phyloP scores from a whole-genome alignment of 2,113 vertebrate species.

The Macroglossus sobrinus region DNA sequence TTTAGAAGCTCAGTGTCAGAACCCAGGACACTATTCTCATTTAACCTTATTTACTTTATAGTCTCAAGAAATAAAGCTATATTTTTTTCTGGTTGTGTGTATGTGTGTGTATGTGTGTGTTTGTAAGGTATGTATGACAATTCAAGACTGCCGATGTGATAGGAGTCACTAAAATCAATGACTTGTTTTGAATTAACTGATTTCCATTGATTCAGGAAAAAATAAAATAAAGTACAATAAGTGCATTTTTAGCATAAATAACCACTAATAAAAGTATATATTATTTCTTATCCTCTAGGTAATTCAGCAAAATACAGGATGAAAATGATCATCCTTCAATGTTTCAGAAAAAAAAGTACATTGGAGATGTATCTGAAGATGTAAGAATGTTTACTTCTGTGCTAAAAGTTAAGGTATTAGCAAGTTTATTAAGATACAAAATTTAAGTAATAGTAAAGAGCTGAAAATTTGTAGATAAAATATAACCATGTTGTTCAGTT shows the following conservation, averaged over 20 bases:
- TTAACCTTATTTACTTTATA: no score
- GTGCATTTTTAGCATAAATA: not conserved
- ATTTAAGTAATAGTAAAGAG: not conserved
- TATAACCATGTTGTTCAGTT: not conserved
- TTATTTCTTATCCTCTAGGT: slow-evolving; percentile 79
- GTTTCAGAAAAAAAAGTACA: slow-evolving; percentile 94
- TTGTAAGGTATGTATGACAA: not conserved
- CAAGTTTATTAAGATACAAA: not conserved
- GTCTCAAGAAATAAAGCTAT: no score
- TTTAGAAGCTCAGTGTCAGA: not conserved
- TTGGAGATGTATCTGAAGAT: slow-evolving; percentile 98
- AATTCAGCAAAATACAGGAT: slow-evolving; percentile 96
- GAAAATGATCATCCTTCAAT: slow-evolving; percentile 95
- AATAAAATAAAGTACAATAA: not conserved
- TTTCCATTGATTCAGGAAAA: not conserved
- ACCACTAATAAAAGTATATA: not conserved
- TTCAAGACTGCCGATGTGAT: not conserved
- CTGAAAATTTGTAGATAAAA: not conserved
- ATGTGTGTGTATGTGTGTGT: not conserved
- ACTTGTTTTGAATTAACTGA: not conserved
- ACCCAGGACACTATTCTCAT: no score
- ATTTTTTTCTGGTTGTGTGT: not conserved
- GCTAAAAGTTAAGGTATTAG: slow-evolving; percentile 93
- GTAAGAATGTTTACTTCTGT: slow-evolving; percentile 95
- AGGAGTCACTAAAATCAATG: not conserved